phyloP scores from a whole-genome alignment of 2,797 vertebrate genomes.

The Phrynocephalus guinanensis region DNA sequence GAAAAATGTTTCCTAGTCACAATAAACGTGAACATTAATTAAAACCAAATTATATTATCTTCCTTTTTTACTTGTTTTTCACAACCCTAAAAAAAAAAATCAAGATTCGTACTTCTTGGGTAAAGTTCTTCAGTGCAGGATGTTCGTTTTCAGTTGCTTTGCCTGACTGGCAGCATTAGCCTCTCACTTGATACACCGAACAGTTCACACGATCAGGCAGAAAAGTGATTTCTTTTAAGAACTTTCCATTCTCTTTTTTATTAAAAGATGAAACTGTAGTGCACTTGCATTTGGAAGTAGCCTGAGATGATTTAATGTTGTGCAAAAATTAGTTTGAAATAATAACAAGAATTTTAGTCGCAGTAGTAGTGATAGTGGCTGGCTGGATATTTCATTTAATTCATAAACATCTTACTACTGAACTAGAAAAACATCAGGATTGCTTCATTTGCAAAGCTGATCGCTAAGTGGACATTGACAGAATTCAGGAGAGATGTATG shows the following conservation, averaged over 20 bases:
- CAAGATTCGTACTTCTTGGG: too few relatives aligned
- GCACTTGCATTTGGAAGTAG: background rate
- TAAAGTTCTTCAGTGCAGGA: background rate
- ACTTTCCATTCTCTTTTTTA: background rate
- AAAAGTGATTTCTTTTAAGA: background rate
- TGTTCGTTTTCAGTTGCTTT: background rate
- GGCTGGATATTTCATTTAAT: background rate
- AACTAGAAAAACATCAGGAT: background rate
- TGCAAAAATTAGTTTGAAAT: background rate
- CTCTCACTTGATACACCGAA: background rate
- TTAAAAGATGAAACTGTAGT: background rate
- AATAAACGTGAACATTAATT: background rate
- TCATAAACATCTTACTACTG: background rate
- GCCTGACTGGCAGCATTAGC: background rate
- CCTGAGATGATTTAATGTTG: background rate
- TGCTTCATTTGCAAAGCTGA: background rate
- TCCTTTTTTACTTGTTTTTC: background rate
- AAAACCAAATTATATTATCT: background rate
- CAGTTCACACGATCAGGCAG: background rate
- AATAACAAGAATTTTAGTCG: background rate
- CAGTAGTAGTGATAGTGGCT: too few relatives aligned
- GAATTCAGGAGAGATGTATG: background rate
- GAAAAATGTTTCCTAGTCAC: background rate
- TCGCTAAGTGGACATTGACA: background rate
- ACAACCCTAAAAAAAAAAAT: background rate